A percentile compares a stretch with the other conserved stretches of the same genome.
phyloP scores from a whole-genome alignment of 1,140 invertebrate species.

The Cotesia chilonis region DNA sequence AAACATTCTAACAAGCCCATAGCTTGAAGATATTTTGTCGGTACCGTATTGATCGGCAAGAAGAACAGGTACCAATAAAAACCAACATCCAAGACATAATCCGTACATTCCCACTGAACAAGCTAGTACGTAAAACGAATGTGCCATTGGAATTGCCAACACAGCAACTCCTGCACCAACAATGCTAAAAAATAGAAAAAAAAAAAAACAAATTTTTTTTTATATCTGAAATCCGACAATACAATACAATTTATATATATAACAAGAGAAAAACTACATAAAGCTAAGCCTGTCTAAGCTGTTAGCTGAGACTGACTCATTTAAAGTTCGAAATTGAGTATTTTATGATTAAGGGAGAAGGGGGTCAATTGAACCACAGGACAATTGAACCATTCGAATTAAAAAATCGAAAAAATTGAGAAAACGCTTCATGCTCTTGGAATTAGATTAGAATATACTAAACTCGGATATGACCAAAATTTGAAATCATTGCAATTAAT shows the following conservation, averaged over 20 bases:
- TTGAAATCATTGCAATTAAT: too few species aligned
- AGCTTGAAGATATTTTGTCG: slow-evolving; percentile 77
- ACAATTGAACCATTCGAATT: too few species aligned
- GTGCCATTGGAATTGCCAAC: slow-evolving; percentile 71
- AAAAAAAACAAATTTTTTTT: neutral
- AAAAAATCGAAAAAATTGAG: too few species aligned
- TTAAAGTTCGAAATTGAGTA: too few species aligned
- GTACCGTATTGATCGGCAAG: slow-evolving; percentile 78
- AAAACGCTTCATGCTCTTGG: too few species aligned
- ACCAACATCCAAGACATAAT: slow-evolving; percentile 78
- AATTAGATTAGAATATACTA: too few species aligned
- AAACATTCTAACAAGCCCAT: slow-evolving; percentile 78
- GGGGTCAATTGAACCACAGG: too few species aligned
- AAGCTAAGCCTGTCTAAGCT: neutral
- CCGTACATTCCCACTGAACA: slow-evolving; percentile 72
- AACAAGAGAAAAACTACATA: neutral
- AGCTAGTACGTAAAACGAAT: slow-evolving; percentile 72
- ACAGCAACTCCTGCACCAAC: slow-evolving; percentile 74
- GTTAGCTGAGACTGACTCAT: too few species aligned
- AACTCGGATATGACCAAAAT: too few species aligned
- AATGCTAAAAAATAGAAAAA: slow-evolving; percentile 65
- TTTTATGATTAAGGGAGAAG: too few species aligned
- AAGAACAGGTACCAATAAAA: slow-evolving; percentile 76
- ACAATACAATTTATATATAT: neutral
- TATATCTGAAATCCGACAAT: neutral